These are phyloP conservation scores for Phania funesta DNA, from an alignment of 2,888 invertebrate species.

Conservation along the genomic window DNA sequence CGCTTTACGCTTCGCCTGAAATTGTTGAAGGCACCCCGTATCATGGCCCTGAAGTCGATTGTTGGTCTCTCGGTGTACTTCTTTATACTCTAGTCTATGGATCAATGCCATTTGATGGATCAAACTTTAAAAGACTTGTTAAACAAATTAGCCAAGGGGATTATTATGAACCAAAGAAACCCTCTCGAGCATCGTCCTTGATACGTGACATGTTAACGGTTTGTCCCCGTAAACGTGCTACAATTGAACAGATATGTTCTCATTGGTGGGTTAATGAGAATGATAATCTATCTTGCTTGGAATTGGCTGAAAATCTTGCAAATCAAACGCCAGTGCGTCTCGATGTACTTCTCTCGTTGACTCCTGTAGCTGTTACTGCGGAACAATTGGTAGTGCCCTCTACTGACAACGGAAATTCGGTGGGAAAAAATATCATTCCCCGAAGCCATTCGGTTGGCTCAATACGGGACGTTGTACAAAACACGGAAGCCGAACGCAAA, in stretches of 20 bases:
- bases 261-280: slow-evolving; percentile 98
- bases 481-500: slow-evolving; percentile 86
- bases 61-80: slow-evolving; percentile 97
- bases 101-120: slow-evolving; percentile 99
- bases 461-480: slow-evolving; percentile 85
- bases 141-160: slow-evolving; percentile 98
- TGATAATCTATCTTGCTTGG: slow-evolving; percentile 90
- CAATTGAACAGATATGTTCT: slow-evolving; percentile 95
- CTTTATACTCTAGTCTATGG: slow-evolving; percentile 99
- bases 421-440: slow-evolving; percentile 82
- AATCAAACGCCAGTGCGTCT: slow-evolving; percentile 94
- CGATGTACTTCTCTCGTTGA: slow-evolving; percentile 91
- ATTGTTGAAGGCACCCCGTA: slow-evolving; percentile 98
- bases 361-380: slow-evolving; percentile 89
- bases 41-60: slow-evolving; percentile 97
- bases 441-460: slow-evolving; percentile 87
- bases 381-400: slow-evolving; percentile 87
- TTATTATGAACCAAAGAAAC: slow-evolving; percentile 97
- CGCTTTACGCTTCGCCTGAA: slow-evolving; percentile 97
- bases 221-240: slow-evolving; percentile 92
- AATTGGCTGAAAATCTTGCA: slow-evolving; percentile 92
- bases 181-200: slow-evolving; percentile 95
- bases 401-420: slow-evolving; percentile 78
- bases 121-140: slow-evolving; percentile 97
- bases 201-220: slow-evolving; percentile 97